Conservation (phyloP, 2,888 invertebrate species). For the Dolomedes plantarius region DNA sequence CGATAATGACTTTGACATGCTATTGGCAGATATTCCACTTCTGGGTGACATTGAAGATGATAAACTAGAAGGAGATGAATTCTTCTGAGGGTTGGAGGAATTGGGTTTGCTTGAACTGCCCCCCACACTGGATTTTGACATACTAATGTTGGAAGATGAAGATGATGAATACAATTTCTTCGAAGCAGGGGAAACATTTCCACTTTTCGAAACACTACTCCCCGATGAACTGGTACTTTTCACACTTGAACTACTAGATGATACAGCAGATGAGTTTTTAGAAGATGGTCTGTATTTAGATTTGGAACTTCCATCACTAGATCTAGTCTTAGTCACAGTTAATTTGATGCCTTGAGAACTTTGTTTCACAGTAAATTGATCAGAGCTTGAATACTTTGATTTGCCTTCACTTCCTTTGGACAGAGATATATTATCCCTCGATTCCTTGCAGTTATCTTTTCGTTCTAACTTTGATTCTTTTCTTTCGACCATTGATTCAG, state of each 20-base stretch:
- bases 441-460: conserved; percentile 70
- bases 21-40: conserved; percentile 61
- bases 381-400: conserved; percentile 70
- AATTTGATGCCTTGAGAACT: conserved; percentile 93
- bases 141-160: conserved; percentile 29
- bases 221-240: conserved; percentile 49
- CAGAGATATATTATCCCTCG: conserved; percentile 79
- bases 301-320: conserved; percentile 71
- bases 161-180: conserved; percentile 59
- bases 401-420: conserved; percentile 76
- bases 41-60: conserved; percentile 49
- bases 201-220: conserved; percentile 42
- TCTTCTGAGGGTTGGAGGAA: conserved; percentile 50
- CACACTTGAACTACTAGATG: conserved; percentile 37
- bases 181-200: conserved; percentile 43
- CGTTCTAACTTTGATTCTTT: conserved; percentile 63
- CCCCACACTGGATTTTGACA: conserved; percentile 36
- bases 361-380: conserved; percentile 88
- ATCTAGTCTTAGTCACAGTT: conserved; percentile 89
- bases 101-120: conserved; percentile 40
- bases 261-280: conserved; percentile 42
- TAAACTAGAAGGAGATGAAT: conserved; percentile 47
- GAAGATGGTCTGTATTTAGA: conserved; percentile 62
- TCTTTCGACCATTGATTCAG: conserved; percentile 73
- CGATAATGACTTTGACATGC: conserved; percentile 48